Evolutionary conservation across 2,888 invertebrate genomes (phyloP).

Genomic region (Gandaritis pyraliata): DNA sequence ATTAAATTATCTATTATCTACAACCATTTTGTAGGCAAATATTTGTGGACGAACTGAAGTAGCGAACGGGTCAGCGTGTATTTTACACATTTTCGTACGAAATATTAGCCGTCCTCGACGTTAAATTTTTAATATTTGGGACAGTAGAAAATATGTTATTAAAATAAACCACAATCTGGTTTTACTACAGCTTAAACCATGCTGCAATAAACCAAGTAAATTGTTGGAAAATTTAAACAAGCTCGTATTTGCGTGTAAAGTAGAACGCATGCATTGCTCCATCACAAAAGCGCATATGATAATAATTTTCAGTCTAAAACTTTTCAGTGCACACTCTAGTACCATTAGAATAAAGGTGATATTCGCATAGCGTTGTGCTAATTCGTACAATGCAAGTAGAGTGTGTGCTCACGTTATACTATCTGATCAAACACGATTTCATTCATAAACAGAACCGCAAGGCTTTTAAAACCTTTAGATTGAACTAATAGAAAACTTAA

Average conservation of each 20-base stretch:
- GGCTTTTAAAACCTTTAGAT: constrained; percentile 45
- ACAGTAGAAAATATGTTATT: constrained; percentile 1
- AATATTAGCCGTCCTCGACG: background rate
- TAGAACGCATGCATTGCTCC: constrained; percentile 35
- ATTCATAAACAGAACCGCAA: constrained; percentile 43
- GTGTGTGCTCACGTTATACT: constrained; percentile 39
- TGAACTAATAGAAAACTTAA: no score
- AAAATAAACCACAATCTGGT: constrained; percentile 6
- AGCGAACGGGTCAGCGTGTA: background rate
- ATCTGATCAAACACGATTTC: constrained; percentile 48
- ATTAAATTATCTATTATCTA: no score
- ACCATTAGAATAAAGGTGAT: constrained; percentile 21
- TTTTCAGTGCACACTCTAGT: constrained; percentile 31
- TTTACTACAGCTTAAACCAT: constrained; percentile 8
- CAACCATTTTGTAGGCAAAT: no score
- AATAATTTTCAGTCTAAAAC: constrained; percentile 49
- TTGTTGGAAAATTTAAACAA: constrained; percentile 29
- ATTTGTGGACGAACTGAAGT: background rate
- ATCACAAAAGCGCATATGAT: constrained; percentile 44
- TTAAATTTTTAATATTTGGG: background rate
- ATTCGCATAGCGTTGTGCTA: constrained; percentile 24
- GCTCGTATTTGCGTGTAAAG: constrained; percentile 31
- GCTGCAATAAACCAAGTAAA: constrained; percentile 18
- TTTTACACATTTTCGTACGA: background rate
- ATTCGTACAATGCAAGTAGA: constrained; percentile 47